These are phyloP conservation scores for Mesochorus sp. DNA, from an alignment of 2,888 invertebrate genomes.

Conservation along the genomic window DNA sequence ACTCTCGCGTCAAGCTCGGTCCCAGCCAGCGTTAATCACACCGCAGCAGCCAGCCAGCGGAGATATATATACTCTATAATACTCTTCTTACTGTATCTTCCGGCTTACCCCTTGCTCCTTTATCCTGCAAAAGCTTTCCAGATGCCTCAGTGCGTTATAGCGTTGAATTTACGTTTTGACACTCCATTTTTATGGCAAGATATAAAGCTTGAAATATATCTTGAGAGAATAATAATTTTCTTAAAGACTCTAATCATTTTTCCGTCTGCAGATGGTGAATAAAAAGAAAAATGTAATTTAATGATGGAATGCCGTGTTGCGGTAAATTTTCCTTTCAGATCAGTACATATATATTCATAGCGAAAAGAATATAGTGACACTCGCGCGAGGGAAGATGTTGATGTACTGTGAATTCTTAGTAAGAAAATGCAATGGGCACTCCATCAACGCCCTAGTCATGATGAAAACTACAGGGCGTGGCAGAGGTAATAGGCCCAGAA, in stretches of 20 bases:
- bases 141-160: conserved; percentile 18
- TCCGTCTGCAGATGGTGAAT: background rate
- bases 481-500: conserved; percentile 13
- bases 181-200: conserved; percentile 7
- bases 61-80: conserved; percentile 38
- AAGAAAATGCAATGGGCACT: conserved; percentile 56
- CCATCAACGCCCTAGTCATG: conserved; percentile 64
- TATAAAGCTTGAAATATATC: conserved; percentile 6
- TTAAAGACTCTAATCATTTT: background rate
- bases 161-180: conserved; percentile 6
- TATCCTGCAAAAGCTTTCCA: conserved; percentile 38
- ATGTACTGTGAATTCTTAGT: conserved; percentile 21
- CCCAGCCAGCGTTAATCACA: conserved; percentile 65
- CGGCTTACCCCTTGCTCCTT: conserved; percentile 24
- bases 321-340: too few species aligned
- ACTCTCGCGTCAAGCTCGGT: conserved; percentile 66
- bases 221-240: background rate
- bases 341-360: too few species aligned
- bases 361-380: background rate
- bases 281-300: too few species aligned
- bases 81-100: conserved; percentile 26
- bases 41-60: conserved; percentile 50
- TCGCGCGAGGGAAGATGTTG: background rate
- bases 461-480: conserved; percentile 70
- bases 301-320: too few species aligned